These are phyloP conservation scores for Meteorus cinctellus DNA, from an alignment of 2,888 invertebrate species.

Conservation along the genomic window DNA sequence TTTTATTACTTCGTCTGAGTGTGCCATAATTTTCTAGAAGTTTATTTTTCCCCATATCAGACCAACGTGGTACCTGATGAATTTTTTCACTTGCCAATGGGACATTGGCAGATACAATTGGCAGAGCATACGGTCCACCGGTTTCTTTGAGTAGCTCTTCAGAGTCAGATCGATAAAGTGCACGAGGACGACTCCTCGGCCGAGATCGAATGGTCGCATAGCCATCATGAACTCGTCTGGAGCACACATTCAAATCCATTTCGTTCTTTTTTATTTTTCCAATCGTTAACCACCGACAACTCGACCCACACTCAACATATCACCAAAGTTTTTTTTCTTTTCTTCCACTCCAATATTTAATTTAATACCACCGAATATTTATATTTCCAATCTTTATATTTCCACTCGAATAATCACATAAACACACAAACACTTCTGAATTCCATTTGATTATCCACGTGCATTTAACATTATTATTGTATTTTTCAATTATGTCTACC, in stretches of 20 bases:
- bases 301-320: conserved; percentile 7
- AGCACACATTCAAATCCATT: conserved; percentile 67
- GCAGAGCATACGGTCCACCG: conserved; percentile 61
- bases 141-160: conserved; percentile 65
- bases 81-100: conserved; percentile 54
- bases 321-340: background rate
- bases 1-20: conserved; percentile 52
- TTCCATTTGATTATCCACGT: background rate
- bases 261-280: conserved; percentile 30
- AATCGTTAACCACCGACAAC: background rate
- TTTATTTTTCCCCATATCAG: conserved; percentile 55
- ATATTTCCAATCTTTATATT: background rate
- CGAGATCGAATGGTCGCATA: conserved; percentile 89
- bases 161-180: conserved; percentile 67
- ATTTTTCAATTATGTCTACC: background rate
- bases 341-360: background rate
- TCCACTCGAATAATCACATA: no score
- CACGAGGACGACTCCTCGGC: conserved; percentile 69
- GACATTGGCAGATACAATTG: conserved; percentile 55
- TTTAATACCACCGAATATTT: conserved; percentile 5
- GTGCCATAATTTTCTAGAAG: conserved; percentile 67
- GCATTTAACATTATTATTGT: background rate
- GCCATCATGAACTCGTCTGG: conserved; percentile 84
- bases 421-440: background rate
- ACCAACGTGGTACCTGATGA: conserved; percentile 64